Evolutionary conservation across 2,113 vertebrate species (phyloP).

Genomic region (Macrotus californicus): DNA sequence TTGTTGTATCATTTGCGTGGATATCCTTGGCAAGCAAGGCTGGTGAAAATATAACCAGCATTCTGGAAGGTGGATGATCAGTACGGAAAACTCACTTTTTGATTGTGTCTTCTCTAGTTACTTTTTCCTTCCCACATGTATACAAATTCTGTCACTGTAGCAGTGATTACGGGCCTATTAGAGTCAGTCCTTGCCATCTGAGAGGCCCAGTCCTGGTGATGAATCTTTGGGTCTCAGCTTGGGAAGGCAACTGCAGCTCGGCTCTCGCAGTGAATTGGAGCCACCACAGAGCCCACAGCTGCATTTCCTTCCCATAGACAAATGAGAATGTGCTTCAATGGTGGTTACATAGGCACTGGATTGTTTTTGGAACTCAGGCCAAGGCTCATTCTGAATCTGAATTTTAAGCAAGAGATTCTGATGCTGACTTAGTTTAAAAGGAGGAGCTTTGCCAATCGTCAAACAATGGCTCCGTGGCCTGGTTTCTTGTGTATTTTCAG

Average conservation of each 20-base stretch:
- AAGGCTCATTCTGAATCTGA: neutral
- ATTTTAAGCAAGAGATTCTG: neutral
- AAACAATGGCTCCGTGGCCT: neutral
- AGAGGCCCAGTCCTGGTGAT: neutral
- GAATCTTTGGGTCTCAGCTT: neutral
- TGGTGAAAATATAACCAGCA: neutral
- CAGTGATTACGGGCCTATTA: neutral
- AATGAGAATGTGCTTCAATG: neutral
- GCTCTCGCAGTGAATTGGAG: neutral
- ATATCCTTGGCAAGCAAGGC: neutral
- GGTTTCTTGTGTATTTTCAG: constrained; percentile 10
- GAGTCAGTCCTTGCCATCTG: fast-evolving
- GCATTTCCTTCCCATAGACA: neutral
- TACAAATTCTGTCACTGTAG: neutral
- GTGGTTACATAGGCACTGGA: neutral
- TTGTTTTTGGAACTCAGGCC: neutral
- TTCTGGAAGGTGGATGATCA: neutral
- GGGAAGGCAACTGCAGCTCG: neutral
- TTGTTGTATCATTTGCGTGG: neutral
- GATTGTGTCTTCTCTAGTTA: neutral
- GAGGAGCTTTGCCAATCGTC: neutral
- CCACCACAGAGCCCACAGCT: neutral
- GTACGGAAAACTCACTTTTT: neutral
- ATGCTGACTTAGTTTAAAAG: neutral
- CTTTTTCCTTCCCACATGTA: neutral